Conservation (phyloP, 2,888 invertebrate species). For the Anodontia alba region DNA sequence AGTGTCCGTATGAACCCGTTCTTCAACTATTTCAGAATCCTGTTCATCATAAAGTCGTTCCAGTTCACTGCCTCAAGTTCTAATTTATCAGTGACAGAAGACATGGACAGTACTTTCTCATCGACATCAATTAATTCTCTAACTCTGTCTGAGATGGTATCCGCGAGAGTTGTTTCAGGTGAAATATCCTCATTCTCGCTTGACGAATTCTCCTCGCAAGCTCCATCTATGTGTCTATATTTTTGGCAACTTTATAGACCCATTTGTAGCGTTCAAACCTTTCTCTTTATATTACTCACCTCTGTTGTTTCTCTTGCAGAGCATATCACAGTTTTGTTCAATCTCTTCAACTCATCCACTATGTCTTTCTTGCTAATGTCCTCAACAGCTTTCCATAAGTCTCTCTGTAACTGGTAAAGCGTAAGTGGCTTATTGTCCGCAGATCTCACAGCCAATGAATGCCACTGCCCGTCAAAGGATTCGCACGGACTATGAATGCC, state of each 20-base stretch:
- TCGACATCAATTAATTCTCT: not conserved
- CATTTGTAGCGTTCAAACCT: not conserved
- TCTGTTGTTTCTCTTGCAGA: not conserved
- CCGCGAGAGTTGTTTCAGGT: not conserved
- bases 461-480: slow-evolving; percentile 44
- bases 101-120: not conserved
- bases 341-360: slow-evolving; percentile 6
- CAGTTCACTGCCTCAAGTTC: not conserved
- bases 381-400: slow-evolving; percentile 31
- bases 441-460: slow-evolving; percentile 23
- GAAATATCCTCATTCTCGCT: not conserved
- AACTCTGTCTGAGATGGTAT: not conserved
- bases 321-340: slow-evolving; percentile 15
- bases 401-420: slow-evolving; percentile 37
- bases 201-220: not conserved
- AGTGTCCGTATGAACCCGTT: not conserved
- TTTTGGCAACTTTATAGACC: not conserved
- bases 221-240: not conserved
- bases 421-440: slow-evolving; percentile 13
- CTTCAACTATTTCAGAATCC: not conserved
- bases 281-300: too few relatives aligned
- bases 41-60: not conserved
- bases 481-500: slow-evolving; percentile 36
- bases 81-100: not conserved
- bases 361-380: slow-evolving; percentile 33